Conservation (phyloP, 2,113 vertebrate species). For the Leucosticte australis region DNA sequence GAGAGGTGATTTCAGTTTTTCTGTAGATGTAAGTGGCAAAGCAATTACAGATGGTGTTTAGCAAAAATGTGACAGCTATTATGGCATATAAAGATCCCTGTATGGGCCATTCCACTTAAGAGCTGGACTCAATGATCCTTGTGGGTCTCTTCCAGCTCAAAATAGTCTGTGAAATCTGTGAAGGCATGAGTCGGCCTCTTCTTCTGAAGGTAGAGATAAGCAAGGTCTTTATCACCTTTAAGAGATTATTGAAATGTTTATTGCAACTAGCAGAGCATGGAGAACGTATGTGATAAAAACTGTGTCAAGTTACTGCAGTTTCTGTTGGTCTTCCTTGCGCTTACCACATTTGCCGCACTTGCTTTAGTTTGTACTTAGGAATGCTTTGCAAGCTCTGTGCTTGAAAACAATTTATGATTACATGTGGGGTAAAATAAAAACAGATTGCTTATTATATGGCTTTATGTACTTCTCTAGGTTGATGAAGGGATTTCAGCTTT, state of each 20-base stretch:
- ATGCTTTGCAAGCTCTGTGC: neutral
- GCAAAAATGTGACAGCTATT: neutral
- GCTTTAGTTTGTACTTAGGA: neutral
- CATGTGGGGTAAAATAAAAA: neutral
- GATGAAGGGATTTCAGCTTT: neutral
- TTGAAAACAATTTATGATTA: neutral
- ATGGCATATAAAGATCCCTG: neutral
- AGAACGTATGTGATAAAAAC: neutral
- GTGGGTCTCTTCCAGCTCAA: neutral
- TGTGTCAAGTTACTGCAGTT: neutral
- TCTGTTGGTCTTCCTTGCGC: neutral
- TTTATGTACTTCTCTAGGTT: neutral
- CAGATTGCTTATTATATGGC: neutral
- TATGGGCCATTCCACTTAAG: neutral
- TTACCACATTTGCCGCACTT: rapidly evolving
- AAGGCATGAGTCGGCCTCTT: neutral
- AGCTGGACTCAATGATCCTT: neutral
- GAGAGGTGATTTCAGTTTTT: neutral
- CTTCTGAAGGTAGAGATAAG: neutral
- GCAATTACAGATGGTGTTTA: neutral
- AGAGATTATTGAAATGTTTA: neutral
- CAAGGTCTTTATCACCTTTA: neutral
- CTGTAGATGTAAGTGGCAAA: neutral
- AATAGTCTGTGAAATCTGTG: neutral
- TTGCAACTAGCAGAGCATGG: neutral